Evolutionary conservation across 2,113 vertebrate species (phyloP).

Genomic region (Stercorarius parasiticus): DNA sequence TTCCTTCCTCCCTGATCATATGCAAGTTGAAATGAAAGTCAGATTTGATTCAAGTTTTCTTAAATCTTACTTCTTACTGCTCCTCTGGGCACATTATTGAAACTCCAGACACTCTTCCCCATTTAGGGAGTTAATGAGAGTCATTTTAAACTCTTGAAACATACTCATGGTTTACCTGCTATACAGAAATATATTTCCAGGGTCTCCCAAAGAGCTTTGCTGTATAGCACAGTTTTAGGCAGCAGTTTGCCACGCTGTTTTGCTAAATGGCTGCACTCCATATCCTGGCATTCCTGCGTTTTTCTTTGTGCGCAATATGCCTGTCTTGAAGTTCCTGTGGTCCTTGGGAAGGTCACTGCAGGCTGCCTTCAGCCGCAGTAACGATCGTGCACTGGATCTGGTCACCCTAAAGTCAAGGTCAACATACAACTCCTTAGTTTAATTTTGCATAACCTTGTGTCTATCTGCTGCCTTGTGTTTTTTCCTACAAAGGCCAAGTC

Average conservation of each 20-base stretch:
- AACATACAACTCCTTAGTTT: background rate
- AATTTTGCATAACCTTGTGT: background rate
- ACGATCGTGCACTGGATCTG: background rate
- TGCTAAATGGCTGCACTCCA: background rate
- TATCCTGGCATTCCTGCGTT: background rate
- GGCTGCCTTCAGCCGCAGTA: background rate
- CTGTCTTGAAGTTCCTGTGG: background rate
- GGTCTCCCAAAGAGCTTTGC: background rate
- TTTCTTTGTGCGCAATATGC: background rate
- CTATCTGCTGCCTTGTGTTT: background rate
- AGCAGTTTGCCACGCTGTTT: background rate
- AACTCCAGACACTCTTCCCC: background rate
- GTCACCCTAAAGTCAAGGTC: slow-evolving; percentile 18
- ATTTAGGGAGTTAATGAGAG: slow-evolving; percentile 40
- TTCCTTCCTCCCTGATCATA: background rate
- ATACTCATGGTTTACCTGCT: slow-evolving; percentile 43
- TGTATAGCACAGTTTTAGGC: background rate
- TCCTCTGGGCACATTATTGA: slow-evolving; percentile 20
- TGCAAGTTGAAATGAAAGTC: slow-evolving; percentile 37
- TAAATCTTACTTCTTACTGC: slow-evolving; percentile 35
- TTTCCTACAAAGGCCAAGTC: background rate
- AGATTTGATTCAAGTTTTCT: slow-evolving; percentile 31
- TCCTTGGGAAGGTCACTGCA: background rate
- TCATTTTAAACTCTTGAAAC: slow-evolving; percentile 33
- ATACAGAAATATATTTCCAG: slow-evolving; percentile 9